Evolutionary conservation across 2,888 invertebrate species (phyloP).

Genomic region (Rhimphoctona megacephalus): DNA sequence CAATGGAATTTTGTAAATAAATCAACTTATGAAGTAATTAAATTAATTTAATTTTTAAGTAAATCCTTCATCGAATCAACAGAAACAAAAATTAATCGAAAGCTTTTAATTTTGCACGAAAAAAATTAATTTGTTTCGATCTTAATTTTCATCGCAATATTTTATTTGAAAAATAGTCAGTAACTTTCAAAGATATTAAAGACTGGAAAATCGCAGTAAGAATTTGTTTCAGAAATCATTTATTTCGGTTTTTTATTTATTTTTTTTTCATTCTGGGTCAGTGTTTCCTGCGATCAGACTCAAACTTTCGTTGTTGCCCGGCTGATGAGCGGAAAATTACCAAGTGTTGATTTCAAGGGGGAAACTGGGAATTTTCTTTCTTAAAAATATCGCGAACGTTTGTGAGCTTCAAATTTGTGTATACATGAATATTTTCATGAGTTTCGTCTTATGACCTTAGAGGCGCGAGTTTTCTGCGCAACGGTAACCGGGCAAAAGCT

Average conservation of each 20-base stretch:
- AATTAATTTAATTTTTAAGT: too few relatives aligned
- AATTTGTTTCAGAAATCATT: not conserved
- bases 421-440: slow-evolving; percentile 14
- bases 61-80: not conserved
- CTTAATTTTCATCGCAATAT: not conserved
- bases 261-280: slow-evolving; percentile 20
- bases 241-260: not conserved
- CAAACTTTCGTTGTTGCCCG: slow-evolving; percentile 60
- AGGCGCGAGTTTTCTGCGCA: slow-evolving; percentile 39
- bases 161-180: not conserved
- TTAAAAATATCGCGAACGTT: slow-evolving; percentile 67
- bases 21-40: too few relatives aligned
- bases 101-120: not conserved
- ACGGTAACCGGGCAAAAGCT: slow-evolving; percentile 31
- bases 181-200: not conserved
- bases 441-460: slow-evolving; percentile 70
- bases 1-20: not conserved
- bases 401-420: not conserved
- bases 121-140: not conserved
- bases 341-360: slow-evolving; percentile 40
- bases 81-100: not conserved
- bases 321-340: slow-evolving; percentile 59
- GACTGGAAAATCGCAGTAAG: not conserved
- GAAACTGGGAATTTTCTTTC: slow-evolving; percentile 43
- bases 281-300: slow-evolving; percentile 68